Evolutionary conservation across 2,797 vertebrate species (phyloP).

Genomic region (Spondyliosoma cantharus): DNA sequence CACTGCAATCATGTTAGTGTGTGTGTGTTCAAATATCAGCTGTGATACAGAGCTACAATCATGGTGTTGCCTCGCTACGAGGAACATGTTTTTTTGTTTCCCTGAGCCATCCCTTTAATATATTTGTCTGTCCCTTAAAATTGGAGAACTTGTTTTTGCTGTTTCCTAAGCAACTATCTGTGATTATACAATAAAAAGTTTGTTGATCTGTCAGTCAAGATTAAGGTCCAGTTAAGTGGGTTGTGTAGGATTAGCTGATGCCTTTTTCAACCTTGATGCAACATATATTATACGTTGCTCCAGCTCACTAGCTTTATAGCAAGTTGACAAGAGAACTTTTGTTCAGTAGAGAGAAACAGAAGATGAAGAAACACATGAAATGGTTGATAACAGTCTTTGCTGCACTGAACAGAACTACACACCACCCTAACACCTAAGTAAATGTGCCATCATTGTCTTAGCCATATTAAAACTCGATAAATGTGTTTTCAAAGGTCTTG

Average conservation of each 20-base stretch:
- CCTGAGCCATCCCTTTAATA: background rate
- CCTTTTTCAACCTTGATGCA: background rate
- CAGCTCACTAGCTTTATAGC: constrained; percentile 21
- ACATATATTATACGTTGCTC: too few relatives aligned
- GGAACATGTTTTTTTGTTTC: background rate
- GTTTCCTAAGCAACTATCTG: background rate
- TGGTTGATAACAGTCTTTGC: background rate
- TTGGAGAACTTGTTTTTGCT: background rate
- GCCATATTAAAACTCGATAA: background rate
- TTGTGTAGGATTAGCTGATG: constrained; percentile 16
- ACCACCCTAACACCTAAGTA: background rate
- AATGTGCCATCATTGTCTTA: background rate
- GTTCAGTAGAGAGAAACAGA: background rate
- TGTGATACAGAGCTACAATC: background rate
- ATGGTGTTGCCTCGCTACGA: background rate
- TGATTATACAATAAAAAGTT: background rate
- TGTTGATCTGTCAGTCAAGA: background rate
- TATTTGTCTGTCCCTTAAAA: background rate
- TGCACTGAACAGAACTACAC: background rate
- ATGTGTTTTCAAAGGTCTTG: constrained; percentile 12
- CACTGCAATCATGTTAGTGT: background rate
- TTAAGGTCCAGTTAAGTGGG: constrained; percentile 13
- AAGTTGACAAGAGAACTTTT: background rate
- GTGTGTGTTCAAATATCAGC: background rate
- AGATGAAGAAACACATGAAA: background rate